A percentile compares a stretch with the other conserved stretches of the same genome.
phyloP scores from a whole-genome alignment of 2,888 invertebrate genomes.

The Volucella inanis region DNA sequence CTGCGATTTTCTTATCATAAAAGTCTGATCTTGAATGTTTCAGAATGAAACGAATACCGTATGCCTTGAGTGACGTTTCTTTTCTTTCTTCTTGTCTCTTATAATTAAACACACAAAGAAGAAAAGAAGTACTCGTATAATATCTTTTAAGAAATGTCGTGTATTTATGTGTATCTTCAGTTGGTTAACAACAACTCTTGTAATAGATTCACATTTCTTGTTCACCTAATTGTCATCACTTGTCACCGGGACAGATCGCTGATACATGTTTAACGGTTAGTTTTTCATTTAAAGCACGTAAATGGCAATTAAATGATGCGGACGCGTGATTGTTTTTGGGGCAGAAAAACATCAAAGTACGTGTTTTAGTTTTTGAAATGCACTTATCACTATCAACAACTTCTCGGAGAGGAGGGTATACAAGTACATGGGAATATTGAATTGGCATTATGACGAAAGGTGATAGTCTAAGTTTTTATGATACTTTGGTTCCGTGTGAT shows the following conservation, averaged over 20 bases:
- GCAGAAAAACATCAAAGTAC: conserved; percentile 44
- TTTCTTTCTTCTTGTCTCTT: background rate
- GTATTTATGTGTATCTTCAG: conserved; percentile 19
- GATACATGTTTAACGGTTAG: background rate
- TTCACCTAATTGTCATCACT: conserved; percentile 41
- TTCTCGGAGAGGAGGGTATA: background rate
- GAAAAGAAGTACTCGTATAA: background rate
- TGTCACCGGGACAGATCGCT: background rate
- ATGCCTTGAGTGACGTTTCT: conserved; percentile 9
- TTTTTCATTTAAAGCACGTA: conserved; percentile 56
- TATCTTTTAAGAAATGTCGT: background rate
- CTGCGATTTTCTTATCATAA: conserved; percentile 22
- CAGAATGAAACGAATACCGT: background rate
- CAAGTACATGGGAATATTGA: no score
- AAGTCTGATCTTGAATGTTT: conserved; percentile 40
- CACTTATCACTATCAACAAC: background rate
- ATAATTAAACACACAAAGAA: background rate
- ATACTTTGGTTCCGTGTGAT: conserved; percentile 15
- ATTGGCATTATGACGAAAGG: conserved; percentile 11
- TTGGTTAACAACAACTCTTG: conserved; percentile 19
- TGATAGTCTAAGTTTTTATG: conserved; percentile 5
- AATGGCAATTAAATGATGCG: conserved; percentile 40
- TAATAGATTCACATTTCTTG: conserved; percentile 49
- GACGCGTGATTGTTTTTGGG: conserved; percentile 16
- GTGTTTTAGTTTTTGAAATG: conserved; percentile 53